Conservation (phyloP, 2,797 vertebrate genomes). For the Sandelia bainsii region DNA sequence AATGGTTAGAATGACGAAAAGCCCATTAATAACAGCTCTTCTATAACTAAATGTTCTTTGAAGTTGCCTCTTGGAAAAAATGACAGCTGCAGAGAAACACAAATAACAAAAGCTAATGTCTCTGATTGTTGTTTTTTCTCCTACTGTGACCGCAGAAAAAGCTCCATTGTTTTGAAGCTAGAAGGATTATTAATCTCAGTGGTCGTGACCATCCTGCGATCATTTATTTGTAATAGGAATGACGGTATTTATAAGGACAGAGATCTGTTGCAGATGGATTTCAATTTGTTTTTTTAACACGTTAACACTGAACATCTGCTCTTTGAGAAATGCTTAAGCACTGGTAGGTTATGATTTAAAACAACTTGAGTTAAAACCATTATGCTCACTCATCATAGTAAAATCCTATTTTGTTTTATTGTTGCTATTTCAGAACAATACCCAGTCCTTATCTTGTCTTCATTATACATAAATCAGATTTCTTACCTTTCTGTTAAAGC, state of each 20-base stretch:
- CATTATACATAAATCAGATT: neutral
- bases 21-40: neutral
- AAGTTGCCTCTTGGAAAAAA: slow-evolving; percentile 16
- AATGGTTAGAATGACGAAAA: slow-evolving; percentile 21
- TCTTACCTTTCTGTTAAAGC: neutral
- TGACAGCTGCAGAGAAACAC: slow-evolving; percentile 28
- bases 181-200: slow-evolving; percentile 46
- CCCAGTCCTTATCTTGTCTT: neutral
- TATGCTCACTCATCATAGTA: neutral
- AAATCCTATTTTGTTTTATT: neutral
- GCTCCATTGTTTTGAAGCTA: slow-evolving; percentile 21
- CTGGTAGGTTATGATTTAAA: neutral
- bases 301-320: slow-evolving; percentile 14
- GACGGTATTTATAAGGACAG: slow-evolving; percentile 16
- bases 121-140: slow-evolving; percentile 22
- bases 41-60: slow-evolving; percentile 19
- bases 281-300: slow-evolving; percentile 19
- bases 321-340: slow-evolving; percentile 7
- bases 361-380: neutral
- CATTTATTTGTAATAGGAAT: neutral
- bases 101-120: slow-evolving; percentile 10
- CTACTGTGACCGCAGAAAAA: slow-evolving; percentile 18
- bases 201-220: slow-evolving; percentile 21
- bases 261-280: slow-evolving; percentile 28
- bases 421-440: neutral